Conservation (phyloP, 2,888 invertebrate genomes). For the Eupithecia centaureata region DNA sequence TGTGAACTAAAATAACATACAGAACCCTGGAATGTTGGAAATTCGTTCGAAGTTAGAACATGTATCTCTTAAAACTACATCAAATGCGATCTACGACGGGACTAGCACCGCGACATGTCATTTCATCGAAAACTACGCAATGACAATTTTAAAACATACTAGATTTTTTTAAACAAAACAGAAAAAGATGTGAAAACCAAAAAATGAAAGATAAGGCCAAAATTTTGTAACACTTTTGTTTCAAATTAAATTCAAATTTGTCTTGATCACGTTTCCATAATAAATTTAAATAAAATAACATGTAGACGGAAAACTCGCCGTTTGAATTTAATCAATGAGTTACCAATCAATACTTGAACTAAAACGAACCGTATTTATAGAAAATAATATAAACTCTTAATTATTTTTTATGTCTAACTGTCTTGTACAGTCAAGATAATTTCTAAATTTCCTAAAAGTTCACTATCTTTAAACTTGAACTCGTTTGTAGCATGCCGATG, state of each 20-base stretch:
- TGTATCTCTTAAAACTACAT: conserved; percentile 70
- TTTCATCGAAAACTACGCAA: conserved; percentile 54
- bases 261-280: conserved; percentile 10
- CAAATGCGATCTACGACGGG: conserved; percentile 80
- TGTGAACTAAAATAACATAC: conserved; percentile 60
- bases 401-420: conserved; percentile 24
- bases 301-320: conserved; percentile 75
- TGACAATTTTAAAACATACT: neutral
- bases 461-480: conserved; percentile 28
- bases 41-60: conserved; percentile 70
- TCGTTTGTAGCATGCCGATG: conserved; percentile 32
- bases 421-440: conserved; percentile 26
- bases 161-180: neutral
- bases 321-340: conserved; percentile 56
- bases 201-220: neutral
- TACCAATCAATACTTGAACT: conserved; percentile 44
- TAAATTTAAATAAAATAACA: conserved; percentile 68
- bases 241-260: neutral
- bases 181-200: neutral
- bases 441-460: conserved; percentile 25
- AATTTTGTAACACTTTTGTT: neutral
- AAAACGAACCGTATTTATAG: conserved; percentile 39
- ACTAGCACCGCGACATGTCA: conserved; percentile 75
- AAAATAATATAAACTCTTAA: conserved; percentile 38
- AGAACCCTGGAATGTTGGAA: conserved; percentile 80